Conservation (phyloP, 2,888 invertebrate genomes). For the Melinopterus prodromus region DNA sequence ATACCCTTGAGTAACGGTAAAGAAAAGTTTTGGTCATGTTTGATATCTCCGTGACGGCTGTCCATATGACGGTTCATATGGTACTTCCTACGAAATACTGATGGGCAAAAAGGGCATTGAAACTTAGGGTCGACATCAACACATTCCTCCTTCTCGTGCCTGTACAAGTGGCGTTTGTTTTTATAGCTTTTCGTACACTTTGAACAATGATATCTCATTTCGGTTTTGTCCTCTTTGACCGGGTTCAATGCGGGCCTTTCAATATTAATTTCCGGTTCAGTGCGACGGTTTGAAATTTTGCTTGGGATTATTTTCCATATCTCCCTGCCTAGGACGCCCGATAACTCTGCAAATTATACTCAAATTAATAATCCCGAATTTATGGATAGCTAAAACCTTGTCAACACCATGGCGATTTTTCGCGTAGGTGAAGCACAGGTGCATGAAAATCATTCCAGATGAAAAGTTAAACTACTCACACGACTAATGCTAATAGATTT, state of each 20-base stretch:
- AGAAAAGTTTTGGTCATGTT: neutral
- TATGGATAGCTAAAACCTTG: neutral
- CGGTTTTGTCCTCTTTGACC: neutral
- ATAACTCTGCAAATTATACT: constrained; percentile 34
- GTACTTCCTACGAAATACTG: constrained; percentile 63
- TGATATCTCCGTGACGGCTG: constrained; percentile 55
- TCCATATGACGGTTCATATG: constrained; percentile 62
- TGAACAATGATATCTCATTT: constrained; percentile 62
- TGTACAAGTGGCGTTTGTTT: constrained; percentile 67
- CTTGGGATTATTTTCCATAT: constrained; percentile 34
- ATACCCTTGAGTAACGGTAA: neutral
- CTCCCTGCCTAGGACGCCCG: constrained; percentile 33
- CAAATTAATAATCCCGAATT: neutral
- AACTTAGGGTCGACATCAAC: constrained; percentile 63
- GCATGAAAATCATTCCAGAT: neutral
- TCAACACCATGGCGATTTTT: neutral
- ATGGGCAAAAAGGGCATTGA: constrained; percentile 62
- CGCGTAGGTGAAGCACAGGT: neutral
- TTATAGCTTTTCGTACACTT: constrained; percentile 68
- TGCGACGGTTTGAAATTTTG: constrained; percentile 23
- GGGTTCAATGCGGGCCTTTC: neutral
- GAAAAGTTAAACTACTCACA: constrained; percentile 1
- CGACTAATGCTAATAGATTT: constrained; percentile 4
- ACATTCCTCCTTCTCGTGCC: constrained; percentile 60
- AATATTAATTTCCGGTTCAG: constrained; percentile 7